A percentile compares a stretch with the other conserved stretches of the same genome.
Conservation (phyloP, 2,797 vertebrate species). For the Spea hammondii region DNA sequence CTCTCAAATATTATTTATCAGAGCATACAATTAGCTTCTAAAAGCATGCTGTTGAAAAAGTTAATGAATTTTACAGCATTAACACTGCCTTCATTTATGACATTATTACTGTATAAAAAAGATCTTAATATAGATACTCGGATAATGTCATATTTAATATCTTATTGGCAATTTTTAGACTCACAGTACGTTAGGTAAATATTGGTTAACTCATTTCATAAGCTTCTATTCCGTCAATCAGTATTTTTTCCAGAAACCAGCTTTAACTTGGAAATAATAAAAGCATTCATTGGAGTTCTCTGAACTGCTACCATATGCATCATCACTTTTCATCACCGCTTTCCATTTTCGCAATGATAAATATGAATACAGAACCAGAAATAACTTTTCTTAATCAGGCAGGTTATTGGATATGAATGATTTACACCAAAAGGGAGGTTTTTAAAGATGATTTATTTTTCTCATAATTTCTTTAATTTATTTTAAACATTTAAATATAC, state of each 20-base stretch:
- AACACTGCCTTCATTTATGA: not conserved
- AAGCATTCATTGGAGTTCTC: conserved; percentile 38
- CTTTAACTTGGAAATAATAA: conserved; percentile 32
- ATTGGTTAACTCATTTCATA: conserved; percentile 27
- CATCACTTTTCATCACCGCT: conserved; percentile 46
- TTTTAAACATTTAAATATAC: conserved; percentile 10
- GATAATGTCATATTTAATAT: conserved; percentile 13
- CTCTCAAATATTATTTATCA: too few relatives aligned
- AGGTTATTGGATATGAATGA: conserved; percentile 35
- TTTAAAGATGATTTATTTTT: conserved; percentile 35
- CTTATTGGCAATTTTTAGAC: not conserved
- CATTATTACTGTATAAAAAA: not conserved
- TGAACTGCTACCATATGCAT: conserved; percentile 35
- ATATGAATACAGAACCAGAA: conserved; percentile 17
- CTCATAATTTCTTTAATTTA: conserved; percentile 35
- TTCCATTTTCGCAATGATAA: conserved; percentile 40
- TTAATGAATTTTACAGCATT: too few relatives aligned
- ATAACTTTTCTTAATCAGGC: conserved; percentile 36
- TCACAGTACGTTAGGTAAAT: conserved; percentile 31
- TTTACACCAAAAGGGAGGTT: conserved; percentile 28
- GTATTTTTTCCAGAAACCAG: conserved; percentile 13
- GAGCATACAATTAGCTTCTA: too few relatives aligned
- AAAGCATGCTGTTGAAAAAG: too few relatives aligned
- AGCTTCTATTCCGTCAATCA: conserved; percentile 21
- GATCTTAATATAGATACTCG: not conserved